phyloP scores from a whole-genome alignment of 1,140 invertebrate species.

The Anthonomus grandis region DNA sequence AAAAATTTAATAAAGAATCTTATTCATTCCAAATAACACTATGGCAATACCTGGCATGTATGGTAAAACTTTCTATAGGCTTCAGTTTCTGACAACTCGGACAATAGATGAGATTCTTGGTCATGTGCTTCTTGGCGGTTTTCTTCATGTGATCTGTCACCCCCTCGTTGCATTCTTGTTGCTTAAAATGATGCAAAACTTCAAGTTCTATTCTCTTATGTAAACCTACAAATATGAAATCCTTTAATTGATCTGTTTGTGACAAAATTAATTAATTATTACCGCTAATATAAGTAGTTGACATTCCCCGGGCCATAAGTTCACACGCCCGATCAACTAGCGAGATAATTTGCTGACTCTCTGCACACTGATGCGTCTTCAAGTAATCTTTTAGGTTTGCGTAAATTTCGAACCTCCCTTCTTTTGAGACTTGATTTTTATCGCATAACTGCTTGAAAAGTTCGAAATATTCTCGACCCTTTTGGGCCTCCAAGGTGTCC shows the following conservation, averaged over 20 bases:
- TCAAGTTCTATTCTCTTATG: constrained; percentile 56
- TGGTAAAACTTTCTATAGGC: constrained; percentile 51
- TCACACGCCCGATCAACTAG: constrained; percentile 62
- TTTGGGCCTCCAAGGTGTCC: constrained; percentile 64
- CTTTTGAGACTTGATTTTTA: constrained; percentile 48
- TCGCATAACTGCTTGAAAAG: constrained; percentile 57
- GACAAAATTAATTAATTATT: constrained; percentile 1
- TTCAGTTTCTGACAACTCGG: constrained; percentile 55
- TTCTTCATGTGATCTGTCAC: constrained; percentile 52
- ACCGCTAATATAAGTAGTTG: constrained; percentile 51
- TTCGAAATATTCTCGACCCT: constrained; percentile 58
- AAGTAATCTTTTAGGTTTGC: constrained; percentile 56
- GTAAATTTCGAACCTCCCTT: constrained; percentile 58
- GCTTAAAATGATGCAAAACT: constrained; percentile 55
- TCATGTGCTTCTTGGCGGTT: constrained; percentile 52
- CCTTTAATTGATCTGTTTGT: neutral
- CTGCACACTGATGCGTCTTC: constrained; percentile 53
- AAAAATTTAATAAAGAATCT: neutral
- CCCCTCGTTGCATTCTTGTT: constrained; percentile 53
- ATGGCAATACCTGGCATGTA: constrained; percentile 37
- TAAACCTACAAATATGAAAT: constrained; percentile 38
- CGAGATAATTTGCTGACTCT: constrained; percentile 55
- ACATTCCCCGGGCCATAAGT: constrained; percentile 54
- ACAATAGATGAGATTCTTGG: constrained; percentile 53
- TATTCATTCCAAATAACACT: neutral